These are phyloP conservation scores for Nephrocerus scutellatus DNA, from an alignment of 2,888 invertebrate species.

Conservation along the genomic window DNA sequence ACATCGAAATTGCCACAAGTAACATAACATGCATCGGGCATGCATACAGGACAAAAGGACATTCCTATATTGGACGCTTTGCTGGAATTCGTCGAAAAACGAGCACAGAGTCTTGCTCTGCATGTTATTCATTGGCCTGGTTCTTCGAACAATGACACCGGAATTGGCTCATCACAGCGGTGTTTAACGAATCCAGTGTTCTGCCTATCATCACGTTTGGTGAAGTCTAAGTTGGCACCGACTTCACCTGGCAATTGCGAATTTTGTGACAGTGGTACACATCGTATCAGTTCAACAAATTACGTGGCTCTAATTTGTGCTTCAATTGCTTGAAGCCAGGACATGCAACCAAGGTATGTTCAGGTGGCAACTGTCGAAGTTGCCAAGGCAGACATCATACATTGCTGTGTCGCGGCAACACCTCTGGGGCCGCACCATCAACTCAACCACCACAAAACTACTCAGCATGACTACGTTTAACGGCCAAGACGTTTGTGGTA, in stretches of 20 bases:
- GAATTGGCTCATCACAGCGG: no score
- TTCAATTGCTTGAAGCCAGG: constrained; percentile 11
- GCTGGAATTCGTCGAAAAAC: no score
- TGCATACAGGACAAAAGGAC: no score
- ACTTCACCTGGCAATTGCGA: constrained; percentile 9
- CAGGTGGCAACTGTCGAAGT: constrained; percentile 1
- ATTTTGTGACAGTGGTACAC: constrained; percentile 1
- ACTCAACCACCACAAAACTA: background rate
- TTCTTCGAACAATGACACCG: no score
- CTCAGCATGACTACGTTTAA: background rate
- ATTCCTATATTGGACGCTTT: no score
- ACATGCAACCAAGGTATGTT: constrained; percentile 6
- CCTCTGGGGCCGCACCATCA: background rate
- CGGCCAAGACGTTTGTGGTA: background rate
- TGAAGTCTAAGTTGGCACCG: constrained; percentile 7
- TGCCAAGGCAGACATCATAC: constrained; percentile 7
- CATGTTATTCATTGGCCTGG: no score
- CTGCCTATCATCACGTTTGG: no score
- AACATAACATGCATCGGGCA: no score
- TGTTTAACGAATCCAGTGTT: no score
- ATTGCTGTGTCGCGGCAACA: background rate
- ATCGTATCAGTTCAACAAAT: constrained; percentile 6
- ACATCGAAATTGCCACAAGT: no score
- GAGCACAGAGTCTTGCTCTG: no score
- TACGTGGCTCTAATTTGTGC: constrained; percentile 9